Conservation (phyloP, 1,140 invertebrate genomes). For the Polypedilum pembai region DNA sequence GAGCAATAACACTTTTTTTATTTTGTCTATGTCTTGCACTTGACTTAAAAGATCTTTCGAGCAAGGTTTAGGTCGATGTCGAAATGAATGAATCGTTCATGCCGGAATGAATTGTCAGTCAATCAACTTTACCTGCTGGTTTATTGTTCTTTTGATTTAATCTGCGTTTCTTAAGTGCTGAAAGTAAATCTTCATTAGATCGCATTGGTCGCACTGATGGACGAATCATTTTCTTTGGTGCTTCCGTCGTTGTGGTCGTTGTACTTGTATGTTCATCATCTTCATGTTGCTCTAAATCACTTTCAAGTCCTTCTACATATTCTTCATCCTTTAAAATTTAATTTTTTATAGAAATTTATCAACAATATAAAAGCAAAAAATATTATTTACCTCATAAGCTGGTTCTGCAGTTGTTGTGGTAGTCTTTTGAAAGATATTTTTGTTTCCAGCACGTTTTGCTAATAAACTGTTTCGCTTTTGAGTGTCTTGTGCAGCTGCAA, state of each 20-base stretch:
- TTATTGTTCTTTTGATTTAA: not conserved
- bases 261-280: not conserved
- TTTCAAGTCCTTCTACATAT: not conserved
- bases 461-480: slow-evolving; percentile 21
- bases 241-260: slow-evolving; percentile 20
- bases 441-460: not conserved
- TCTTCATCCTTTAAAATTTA: slow-evolving; percentile 24
- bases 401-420: slow-evolving; percentile 16
- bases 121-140: slow-evolving; percentile 5
- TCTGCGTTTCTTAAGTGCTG: slow-evolving; percentile 1
- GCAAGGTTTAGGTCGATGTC: not conserved
- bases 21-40: not conserved
- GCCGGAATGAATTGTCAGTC: not conserved
- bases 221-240: not conserved
- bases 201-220: not conserved
- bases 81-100: not conserved
- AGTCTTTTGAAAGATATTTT: not conserved
- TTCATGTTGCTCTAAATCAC: not conserved
- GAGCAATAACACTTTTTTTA: not conserved
- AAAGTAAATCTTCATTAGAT: slow-evolving; percentile 7
- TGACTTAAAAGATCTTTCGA: not conserved
- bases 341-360: too few relatives aligned
- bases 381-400: not conserved
- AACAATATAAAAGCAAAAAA: slow-evolving; percentile 1
- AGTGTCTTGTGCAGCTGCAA: slow-evolving; percentile 5